Conservation (phyloP, 2,797 vertebrate genomes). For the Sparus aurata region DNA sequence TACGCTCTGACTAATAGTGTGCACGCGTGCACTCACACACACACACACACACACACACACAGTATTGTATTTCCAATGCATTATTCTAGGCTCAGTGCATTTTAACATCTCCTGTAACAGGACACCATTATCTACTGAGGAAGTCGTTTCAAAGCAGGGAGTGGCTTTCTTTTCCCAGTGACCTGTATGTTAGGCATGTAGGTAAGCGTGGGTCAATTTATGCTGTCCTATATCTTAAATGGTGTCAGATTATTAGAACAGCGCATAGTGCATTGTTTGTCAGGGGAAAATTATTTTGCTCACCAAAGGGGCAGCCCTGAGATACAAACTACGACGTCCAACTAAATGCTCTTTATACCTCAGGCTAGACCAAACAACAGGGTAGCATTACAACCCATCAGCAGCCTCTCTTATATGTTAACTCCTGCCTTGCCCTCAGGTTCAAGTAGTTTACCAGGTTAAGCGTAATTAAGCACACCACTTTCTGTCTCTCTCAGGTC, state of each 20-base stretch:
- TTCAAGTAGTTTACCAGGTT: slow-evolving; percentile 37
- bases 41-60: not conserved
- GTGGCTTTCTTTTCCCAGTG: slow-evolving; percentile 12
- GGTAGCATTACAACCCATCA: not conserved
- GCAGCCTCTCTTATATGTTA: slow-evolving; percentile 16
- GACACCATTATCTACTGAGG: slow-evolving; percentile 46
- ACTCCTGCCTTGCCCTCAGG: slow-evolving; percentile 17
- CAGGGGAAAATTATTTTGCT: not conserved
- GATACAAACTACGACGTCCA: slow-evolving; percentile 12
- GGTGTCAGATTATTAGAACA: slow-evolving; percentile 29
- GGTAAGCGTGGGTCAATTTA: slow-evolving; percentile 42
- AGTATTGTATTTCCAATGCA: slow-evolving; percentile 58
- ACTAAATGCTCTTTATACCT: slow-evolving; percentile 21
- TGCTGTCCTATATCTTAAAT: slow-evolving; percentile 27
- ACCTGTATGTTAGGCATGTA: slow-evolving; percentile 26
- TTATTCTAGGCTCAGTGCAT: slow-evolving; percentile 46
- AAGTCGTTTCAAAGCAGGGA: slow-evolving; percentile 15
- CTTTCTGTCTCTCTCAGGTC: slow-evolving; percentile 61
- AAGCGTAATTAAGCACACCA: slow-evolving; percentile 53
- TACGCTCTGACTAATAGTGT: not conserved
- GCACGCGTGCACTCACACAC: no score
- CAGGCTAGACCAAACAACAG: slow-evolving; percentile 14
- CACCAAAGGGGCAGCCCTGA: not conserved
- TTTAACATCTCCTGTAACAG: slow-evolving; percentile 48
- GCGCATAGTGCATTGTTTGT: not conserved